phyloP scores from a whole-genome alignment of 2,113 vertebrate species.

The Clarias gariepinus region DNA sequence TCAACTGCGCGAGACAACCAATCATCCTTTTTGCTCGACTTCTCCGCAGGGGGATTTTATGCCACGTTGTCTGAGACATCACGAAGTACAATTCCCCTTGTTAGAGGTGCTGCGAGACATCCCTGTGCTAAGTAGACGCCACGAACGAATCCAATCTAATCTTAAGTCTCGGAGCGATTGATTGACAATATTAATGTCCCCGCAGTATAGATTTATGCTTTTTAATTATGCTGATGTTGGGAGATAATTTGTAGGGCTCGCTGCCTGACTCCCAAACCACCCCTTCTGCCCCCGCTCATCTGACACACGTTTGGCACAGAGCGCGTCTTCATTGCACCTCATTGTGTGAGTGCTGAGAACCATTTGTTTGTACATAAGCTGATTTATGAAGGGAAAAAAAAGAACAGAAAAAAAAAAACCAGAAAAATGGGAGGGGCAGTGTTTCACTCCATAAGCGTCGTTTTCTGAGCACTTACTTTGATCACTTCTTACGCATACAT shows the following conservation, averaged over 20 bases:
- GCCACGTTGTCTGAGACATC: conserved; percentile 49
- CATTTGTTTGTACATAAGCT: conserved; percentile 37
- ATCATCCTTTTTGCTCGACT: conserved; percentile 16
- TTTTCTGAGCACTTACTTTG: conserved; percentile 46
- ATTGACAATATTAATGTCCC: conserved; percentile 51
- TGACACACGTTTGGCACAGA: conserved; percentile 23
- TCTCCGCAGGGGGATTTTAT: conserved; percentile 55
- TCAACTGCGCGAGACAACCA: conserved; percentile 46
- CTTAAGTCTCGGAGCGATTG: conserved; percentile 2
- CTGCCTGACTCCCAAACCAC: conserved; percentile 30
- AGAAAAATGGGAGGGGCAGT: conserved; percentile 7
- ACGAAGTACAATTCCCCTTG: conserved; percentile 33
- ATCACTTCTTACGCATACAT: conserved; percentile 29
- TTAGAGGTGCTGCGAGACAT: conserved; percentile 1
- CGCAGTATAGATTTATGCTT: conserved; percentile 49
- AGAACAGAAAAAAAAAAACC: not conserved
- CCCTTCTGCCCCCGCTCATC: conserved; percentile 25
- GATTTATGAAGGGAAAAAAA: conserved; percentile 30
- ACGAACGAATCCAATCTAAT: conserved; percentile 39
- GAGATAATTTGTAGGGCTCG: conserved; percentile 46
- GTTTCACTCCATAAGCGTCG: conserved; percentile 30
- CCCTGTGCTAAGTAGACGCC: not conserved
- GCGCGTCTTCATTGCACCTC: conserved; percentile 36
- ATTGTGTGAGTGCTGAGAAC: conserved; percentile 33
- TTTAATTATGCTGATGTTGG: conserved; percentile 56